Conservation (phyloP, 64 coral and sea anemone genomes). For the Hydrozoanthus tunicans region DNA sequence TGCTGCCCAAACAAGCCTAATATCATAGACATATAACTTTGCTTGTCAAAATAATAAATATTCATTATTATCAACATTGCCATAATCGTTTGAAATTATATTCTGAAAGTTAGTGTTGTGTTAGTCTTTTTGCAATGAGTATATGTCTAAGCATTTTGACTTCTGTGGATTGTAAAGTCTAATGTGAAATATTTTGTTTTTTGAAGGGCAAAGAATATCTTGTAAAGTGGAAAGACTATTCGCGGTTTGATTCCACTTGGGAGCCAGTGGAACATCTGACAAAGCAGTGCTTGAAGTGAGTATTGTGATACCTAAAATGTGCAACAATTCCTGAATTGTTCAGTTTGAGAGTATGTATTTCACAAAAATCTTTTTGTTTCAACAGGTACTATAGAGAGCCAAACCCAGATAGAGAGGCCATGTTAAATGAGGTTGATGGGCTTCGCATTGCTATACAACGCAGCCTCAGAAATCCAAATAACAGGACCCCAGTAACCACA, state of each 20-base stretch:
- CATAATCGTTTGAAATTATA: too few relatives aligned
- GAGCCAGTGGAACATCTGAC: constrained; percentile 62
- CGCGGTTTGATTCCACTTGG: constrained; percentile 52
- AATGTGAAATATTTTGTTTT: constrained; percentile 19
- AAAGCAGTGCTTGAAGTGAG: constrained; percentile 66
- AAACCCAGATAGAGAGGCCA: constrained; percentile 31
- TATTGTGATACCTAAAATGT: constrained; percentile 6
- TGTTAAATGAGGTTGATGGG: constrained; percentile 53
- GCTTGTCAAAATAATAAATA: neutral
- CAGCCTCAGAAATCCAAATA: constrained; percentile 5
- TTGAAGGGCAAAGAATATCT: constrained; percentile 66
- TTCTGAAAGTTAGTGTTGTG: neutral
- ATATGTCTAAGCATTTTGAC: neutral
- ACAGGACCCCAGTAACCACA: constrained; percentile 14
- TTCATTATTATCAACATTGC: neutral
- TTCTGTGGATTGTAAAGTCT: neutral
- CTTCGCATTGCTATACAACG: constrained; percentile 38
- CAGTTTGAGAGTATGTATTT: constrained; percentile 17
- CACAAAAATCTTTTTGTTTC: constrained; percentile 47
- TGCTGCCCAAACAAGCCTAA: too few relatives aligned
- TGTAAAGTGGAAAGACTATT: constrained; percentile 59
- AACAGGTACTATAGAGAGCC: constrained; percentile 63
- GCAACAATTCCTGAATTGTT: neutral
- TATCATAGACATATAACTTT: neutral
- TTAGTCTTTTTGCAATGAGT: neutral